Conservation (phyloP, 1,140 invertebrate genomes). For the Coenobita brevimanus region DNA sequence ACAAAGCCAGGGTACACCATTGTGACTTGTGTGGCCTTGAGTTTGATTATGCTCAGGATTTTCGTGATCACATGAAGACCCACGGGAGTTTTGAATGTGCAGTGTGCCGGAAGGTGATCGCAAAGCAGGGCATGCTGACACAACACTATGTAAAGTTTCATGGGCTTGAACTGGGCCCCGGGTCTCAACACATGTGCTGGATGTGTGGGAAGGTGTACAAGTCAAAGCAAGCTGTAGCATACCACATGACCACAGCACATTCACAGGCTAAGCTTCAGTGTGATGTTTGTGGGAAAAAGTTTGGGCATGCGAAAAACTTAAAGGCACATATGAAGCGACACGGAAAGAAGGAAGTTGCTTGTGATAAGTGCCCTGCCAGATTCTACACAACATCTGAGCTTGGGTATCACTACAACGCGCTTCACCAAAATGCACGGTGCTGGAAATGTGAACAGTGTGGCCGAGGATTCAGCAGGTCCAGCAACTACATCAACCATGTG, state of each 20-base stretch:
- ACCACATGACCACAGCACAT: conserved; percentile 37
- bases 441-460: conserved; percentile 50
- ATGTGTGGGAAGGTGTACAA: conserved; percentile 37
- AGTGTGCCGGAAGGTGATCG: conserved; percentile 30
- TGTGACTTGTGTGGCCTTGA: conserved; percentile 27
- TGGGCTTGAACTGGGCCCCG: conserved; percentile 29
- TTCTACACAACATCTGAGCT: conserved; percentile 46
- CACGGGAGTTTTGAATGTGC: conserved; percentile 38
- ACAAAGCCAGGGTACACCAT: conserved; percentile 14
- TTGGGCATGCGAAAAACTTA: conserved; percentile 29
- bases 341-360: conserved; percentile 35
- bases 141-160: conserved; percentile 46
- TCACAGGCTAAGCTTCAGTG: conserved; percentile 15
- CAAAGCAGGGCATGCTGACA: conserved; percentile 35
- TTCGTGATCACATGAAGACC: conserved; percentile 29
- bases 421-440: conserved; percentile 38
- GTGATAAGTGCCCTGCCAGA: conserved; percentile 34
- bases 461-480: conserved; percentile 27
- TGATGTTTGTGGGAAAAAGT: conserved; percentile 14
- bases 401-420: conserved; percentile 36
- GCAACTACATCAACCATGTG: conserved; percentile 35
- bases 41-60: conserved; percentile 40
- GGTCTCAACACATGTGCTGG: conserved; percentile 35
- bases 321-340: conserved; percentile 46
- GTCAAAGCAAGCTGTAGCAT: conserved; percentile 41